A percentile compares a stretch with the other conserved stretches of the same genome.
Conservation (phyloP, 2,888 invertebrate genomes). For the Meta bourneti region DNA sequence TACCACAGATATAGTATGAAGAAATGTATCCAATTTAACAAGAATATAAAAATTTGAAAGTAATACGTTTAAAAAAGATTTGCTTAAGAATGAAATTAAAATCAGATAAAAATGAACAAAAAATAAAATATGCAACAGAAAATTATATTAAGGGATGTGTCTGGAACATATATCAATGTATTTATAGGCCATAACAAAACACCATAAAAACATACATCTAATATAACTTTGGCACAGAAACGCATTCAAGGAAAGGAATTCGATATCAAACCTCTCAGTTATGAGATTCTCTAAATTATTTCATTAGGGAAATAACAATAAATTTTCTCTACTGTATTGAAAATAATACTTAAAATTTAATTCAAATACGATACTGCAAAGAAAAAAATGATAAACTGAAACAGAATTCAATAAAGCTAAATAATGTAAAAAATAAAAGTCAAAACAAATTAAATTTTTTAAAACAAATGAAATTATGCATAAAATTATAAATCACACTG, state of each 20-base stretch:
- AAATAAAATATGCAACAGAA: background rate
- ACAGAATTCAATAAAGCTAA: too few relatives aligned
- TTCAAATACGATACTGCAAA: background rate
- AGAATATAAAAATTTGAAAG: too few relatives aligned
- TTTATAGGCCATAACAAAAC: background rate
- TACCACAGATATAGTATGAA: background rate
- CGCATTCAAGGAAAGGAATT: background rate
- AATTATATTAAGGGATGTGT: background rate
- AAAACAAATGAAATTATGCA: too few relatives aligned
- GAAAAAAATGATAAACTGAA: too few relatives aligned
- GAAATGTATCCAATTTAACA: background rate
- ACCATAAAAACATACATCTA: background rate
- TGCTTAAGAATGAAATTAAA: background rate
- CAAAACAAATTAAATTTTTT: too few relatives aligned
- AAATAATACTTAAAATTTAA: background rate
- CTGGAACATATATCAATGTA: background rate
- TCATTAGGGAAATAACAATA: too few relatives aligned
- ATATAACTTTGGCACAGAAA: conserved; percentile 30
- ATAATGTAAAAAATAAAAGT: too few relatives aligned
- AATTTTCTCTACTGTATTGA: too few relatives aligned
- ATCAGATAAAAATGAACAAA: background rate
- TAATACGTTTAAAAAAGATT: too few relatives aligned
- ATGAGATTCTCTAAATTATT: too few relatives aligned
- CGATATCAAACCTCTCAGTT: background rate
- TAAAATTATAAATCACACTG: too few relatives aligned